Conservation (phyloP, 1,140 invertebrate species). For the Tetranychus urticae region DNA sequence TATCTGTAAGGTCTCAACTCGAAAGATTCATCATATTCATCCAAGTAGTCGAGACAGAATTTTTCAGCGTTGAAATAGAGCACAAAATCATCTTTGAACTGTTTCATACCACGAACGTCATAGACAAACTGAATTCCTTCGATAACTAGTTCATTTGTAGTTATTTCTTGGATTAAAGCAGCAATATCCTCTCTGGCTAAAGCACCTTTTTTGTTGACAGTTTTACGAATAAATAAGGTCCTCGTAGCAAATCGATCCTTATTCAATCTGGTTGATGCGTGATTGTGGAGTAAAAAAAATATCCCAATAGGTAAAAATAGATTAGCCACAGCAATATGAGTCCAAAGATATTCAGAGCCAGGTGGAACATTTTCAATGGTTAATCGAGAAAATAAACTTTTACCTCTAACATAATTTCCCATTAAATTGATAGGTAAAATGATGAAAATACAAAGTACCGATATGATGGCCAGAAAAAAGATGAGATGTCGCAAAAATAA, state of each 20-base stretch:
- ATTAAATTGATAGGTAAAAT: conserved; percentile 28
- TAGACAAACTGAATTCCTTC: neutral
- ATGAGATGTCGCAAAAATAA: conserved; percentile 80
- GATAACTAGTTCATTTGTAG: neutral
- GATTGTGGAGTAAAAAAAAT: neutral
- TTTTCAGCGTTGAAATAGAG: neutral
- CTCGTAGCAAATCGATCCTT: neutral
- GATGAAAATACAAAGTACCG: conserved; percentile 30
- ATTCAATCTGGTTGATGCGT: neutral
- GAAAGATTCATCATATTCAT: neutral
- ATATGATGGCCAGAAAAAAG: conserved; percentile 49
- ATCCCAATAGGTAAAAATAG: neutral
- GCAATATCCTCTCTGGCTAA: neutral
- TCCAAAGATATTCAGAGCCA: neutral
- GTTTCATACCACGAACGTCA: neutral
- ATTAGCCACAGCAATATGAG: neutral
- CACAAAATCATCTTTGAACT: neutral
- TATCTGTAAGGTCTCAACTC: neutral
- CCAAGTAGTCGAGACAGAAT: neutral
- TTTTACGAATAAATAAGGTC: neutral
- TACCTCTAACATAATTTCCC: conserved; percentile 12
- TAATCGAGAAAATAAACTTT: neutral
- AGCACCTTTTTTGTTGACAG: no score
- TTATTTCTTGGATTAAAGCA: neutral
- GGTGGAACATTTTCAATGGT: neutral